phyloP scores from a whole-genome alignment of 2,113 vertebrate species.

The Chiloscyllium plagiosum region DNA sequence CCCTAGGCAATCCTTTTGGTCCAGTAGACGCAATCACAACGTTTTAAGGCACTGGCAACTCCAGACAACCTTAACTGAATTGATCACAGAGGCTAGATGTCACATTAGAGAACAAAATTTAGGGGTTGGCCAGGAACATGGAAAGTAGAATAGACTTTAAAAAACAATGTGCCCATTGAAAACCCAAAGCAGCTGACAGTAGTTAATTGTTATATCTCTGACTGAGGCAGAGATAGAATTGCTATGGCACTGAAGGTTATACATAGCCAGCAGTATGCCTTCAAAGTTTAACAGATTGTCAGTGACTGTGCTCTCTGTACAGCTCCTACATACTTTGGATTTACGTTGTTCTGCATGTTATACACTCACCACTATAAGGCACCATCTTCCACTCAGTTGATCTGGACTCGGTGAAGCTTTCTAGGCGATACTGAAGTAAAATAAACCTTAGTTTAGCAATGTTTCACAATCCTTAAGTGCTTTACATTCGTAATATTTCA shows the following conservation, averaged over 20 bases:
- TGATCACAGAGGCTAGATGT: not conserved
- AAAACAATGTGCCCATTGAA: not conserved
- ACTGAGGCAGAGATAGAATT: not conserved
- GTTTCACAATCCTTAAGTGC: not conserved
- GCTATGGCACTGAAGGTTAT: no score
- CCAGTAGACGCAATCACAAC: no score
- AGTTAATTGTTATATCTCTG: not conserved
- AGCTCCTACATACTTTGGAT: not conserved
- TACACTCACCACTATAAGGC: conserved; percentile 44
- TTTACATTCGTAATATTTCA: not conserved
- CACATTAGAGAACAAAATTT: not conserved
- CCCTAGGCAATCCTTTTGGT: no score
- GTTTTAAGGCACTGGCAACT: no score
- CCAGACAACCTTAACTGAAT: not conserved
- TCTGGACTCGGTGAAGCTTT: conserved; percentile 56
- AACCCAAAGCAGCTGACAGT: not conserved
- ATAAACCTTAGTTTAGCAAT: not conserved
- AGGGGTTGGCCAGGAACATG: not conserved
- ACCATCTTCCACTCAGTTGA: conserved; percentile 48
- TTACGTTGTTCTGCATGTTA: no score
- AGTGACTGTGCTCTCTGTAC: not conserved
- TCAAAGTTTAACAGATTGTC: no score
- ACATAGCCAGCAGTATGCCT: not conserved
- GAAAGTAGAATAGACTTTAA: not conserved
- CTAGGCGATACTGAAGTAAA: conserved; percentile 50